A percentile compares a stretch with the other conserved stretches of the same genome.
Conservation (phyloP, 1,140 invertebrate species). For the Apis cerana region DNA sequence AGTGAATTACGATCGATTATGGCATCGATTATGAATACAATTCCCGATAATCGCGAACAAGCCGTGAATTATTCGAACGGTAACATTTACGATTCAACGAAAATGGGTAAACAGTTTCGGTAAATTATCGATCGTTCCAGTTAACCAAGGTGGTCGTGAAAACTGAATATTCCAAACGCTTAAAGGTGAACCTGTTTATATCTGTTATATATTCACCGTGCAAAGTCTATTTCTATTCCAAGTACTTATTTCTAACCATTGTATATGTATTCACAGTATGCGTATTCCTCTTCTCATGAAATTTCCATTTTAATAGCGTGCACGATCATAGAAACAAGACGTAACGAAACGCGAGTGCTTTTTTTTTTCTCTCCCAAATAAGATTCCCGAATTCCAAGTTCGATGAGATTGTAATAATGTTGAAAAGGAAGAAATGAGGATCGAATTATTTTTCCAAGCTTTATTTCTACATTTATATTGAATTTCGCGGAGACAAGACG, state of each 20-base stretch:
- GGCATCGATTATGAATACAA: too few relatives aligned
- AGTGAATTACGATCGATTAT: background rate
- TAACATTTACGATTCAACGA: background rate
- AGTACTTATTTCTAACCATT: background rate
- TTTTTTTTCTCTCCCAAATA: too few relatives aligned
- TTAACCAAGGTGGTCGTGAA: background rate
- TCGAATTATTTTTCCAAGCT: background rate
- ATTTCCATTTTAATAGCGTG: slow-evolving; percentile 14
- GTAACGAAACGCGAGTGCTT: background rate
- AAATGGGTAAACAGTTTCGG: background rate
- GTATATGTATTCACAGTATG: background rate
- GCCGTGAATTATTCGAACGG: background rate
- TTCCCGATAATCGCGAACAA: background rate
- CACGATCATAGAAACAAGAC: background rate
- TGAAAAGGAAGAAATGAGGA: too few relatives aligned
- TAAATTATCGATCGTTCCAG: slow-evolving; percentile 10
- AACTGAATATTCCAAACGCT: slow-evolving; percentile 18
- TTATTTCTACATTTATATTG: background rate
- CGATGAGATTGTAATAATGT: background rate
- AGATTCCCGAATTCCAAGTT: background rate
- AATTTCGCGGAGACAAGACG: too few relatives aligned
- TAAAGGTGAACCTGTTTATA: background rate
- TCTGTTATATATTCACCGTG: too few relatives aligned
- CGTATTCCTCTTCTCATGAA: background rate
- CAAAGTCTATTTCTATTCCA: too few relatives aligned